Evolutionary conservation across 2,797 vertebrate genomes (phyloP).

Genomic region (Thalassophryne amazonica): DNA sequence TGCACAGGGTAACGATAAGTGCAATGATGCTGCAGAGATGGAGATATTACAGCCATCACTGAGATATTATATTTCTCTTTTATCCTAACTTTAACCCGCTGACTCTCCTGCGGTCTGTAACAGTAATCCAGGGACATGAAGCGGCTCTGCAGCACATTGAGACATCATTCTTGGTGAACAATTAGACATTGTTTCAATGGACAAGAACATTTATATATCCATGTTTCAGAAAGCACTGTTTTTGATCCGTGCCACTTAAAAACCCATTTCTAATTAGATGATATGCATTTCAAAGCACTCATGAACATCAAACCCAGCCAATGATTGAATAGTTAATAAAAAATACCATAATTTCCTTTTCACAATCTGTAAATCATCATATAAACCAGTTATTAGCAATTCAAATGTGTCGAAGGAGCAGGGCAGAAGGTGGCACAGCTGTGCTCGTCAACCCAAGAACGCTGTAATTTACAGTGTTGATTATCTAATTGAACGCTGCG

Average conservation of each 20-base stretch:
- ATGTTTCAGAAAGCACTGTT: no score
- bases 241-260: no score
- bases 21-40: no score
- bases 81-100: slow-evolving; percentile 16
- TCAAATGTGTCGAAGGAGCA: background rate
- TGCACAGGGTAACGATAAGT: no score
- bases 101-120: slow-evolving; percentile 13
- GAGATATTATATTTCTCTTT: slow-evolving; percentile 36
- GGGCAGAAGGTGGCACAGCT: background rate
- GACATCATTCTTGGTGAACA: slow-evolving; percentile 4
- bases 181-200: background rate
- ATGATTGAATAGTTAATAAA: background rate
- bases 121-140: slow-evolving; percentile 7
- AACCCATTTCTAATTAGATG: background rate
- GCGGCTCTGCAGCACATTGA: background rate
- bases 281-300: background rate
- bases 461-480: background rate
- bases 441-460: background rate
- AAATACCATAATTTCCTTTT: background rate
- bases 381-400: background rate
- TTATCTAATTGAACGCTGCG: slow-evolving; percentile 5
- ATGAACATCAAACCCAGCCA: background rate
- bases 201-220: background rate
- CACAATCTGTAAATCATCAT: background rate
- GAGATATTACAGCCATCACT: no score